Percentiles rank a stretch among this genome's conserved stretches.
Conservation (phyloP, 2,113 vertebrate genomes). For the Pterocles gutturalis region DNA sequence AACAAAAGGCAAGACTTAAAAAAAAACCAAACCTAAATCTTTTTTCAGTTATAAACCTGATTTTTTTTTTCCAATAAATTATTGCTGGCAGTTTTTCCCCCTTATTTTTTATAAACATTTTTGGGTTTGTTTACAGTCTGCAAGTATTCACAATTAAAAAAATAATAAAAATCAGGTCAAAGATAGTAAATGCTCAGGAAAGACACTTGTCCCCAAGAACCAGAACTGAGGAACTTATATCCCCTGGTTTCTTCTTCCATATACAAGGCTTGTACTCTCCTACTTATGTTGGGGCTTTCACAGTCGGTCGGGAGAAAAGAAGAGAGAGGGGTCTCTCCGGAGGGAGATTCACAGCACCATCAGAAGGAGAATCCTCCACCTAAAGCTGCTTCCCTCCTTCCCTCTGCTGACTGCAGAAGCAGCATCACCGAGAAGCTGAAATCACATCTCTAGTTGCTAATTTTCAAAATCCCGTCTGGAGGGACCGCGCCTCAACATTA, state of each 20-base stretch:
- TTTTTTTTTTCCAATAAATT: not conserved
- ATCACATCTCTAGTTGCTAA: accelerated
- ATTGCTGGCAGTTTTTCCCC: not conserved
- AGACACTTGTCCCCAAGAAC: not conserved
- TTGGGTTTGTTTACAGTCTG: not conserved
- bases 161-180: not conserved
- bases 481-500: accelerated
- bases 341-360: accelerated
- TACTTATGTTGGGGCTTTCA: not conserved
- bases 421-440: not conserved
- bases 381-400: not conserved
- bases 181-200: not conserved
- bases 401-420: not conserved
- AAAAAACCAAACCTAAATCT: not conserved
- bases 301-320: not conserved
- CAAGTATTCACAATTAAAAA: not conserved
- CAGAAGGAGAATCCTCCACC: not conserved
- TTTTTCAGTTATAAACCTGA: not conserved
- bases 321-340: not conserved
- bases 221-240: not conserved
- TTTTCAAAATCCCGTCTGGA: not conserved
- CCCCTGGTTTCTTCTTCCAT: not conserved
- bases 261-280: not conserved
- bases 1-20: not conserved
- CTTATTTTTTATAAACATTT: not conserved